Conservation (phyloP, 1,140 invertebrate species). For the Tetragonula clypearis region DNA sequence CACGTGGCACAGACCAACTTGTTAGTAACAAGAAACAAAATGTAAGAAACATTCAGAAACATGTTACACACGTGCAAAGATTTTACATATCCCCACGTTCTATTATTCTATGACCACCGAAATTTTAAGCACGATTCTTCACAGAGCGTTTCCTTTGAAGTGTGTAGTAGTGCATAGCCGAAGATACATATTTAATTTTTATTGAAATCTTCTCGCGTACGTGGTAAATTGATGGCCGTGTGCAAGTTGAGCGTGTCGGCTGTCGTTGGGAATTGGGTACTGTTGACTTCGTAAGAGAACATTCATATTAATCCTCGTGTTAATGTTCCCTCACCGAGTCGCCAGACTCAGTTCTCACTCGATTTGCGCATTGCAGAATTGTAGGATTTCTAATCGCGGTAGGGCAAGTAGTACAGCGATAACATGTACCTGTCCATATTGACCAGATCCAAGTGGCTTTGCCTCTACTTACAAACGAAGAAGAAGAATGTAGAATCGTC, state of each 20-base stretch:
- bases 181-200: constrained; percentile 24
- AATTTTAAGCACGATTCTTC: constrained; percentile 46
- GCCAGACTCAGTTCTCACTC: neutral
- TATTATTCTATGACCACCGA: constrained; percentile 57
- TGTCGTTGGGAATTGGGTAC: neutral
- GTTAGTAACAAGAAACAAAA: constrained; percentile 24
- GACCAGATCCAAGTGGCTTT: constrained; percentile 71
- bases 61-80: constrained; percentile 48
- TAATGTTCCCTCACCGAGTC: neutral
- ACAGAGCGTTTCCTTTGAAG: constrained; percentile 31
- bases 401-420: constrained; percentile 75
- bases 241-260: neutral
- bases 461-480: constrained; percentile 59
- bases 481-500: neutral
- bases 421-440: constrained; percentile 78
- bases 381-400: constrained; percentile 55
- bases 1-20: constrained; percentile 47
- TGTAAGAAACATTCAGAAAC: constrained; percentile 24
- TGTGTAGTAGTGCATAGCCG: constrained; percentile 39
- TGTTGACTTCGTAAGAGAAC: neutral
- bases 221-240: neutral
- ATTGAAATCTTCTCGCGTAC: constrained; percentile 1
- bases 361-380: neutral
- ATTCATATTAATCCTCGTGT: neutral
- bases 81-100: constrained; percentile 67